Evolutionary conservation across 2,797 vertebrate genomes (phyloP).

Genomic region (Pagetopsis macropterus): DNA sequence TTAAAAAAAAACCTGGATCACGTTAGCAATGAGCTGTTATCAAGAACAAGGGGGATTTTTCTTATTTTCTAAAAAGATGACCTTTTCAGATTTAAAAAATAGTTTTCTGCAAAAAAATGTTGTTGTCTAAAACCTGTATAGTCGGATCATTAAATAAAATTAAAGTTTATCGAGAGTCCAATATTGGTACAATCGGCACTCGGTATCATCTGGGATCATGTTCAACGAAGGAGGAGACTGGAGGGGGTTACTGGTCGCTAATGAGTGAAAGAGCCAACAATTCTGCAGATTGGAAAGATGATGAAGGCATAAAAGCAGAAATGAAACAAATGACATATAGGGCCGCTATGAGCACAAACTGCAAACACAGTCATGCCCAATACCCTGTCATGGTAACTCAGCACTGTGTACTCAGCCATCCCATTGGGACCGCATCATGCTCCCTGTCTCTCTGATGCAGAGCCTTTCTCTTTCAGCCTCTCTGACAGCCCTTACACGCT

Average conservation of each 20-base stretch:
- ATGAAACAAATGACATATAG: constrained; percentile 31
- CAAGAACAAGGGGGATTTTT: constrained; percentile 6
- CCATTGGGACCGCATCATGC: constrained; percentile 34
- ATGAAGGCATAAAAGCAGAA: constrained; percentile 31
- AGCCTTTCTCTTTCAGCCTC: constrained; percentile 30
- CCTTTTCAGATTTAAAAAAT: constrained; percentile 7
- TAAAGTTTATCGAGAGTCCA: constrained; percentile 5
- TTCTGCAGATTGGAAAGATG: constrained; percentile 20
- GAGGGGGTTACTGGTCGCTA: constrained; percentile 29
- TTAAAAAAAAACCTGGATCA: background rate
- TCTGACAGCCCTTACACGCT: constrained; percentile 51
- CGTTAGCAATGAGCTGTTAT: background rate
- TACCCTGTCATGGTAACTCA: constrained; percentile 40
- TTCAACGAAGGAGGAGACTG: constrained; percentile 19
- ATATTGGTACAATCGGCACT: constrained; percentile 19
- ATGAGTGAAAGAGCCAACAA: constrained; percentile 28
- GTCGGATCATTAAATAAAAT: background rate
- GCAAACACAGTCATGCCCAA: constrained; percentile 28
- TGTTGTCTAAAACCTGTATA: constrained; percentile 15
- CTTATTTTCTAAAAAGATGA: background rate
- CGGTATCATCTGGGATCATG: constrained; percentile 25
- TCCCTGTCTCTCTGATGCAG: constrained; percentile 37
- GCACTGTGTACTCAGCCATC: constrained; percentile 38
- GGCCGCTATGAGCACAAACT: constrained; percentile 29
- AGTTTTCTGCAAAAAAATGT: background rate